Conservation (phyloP, 1,140 invertebrate genomes). For the Brachionus calyciflorus region DNA sequence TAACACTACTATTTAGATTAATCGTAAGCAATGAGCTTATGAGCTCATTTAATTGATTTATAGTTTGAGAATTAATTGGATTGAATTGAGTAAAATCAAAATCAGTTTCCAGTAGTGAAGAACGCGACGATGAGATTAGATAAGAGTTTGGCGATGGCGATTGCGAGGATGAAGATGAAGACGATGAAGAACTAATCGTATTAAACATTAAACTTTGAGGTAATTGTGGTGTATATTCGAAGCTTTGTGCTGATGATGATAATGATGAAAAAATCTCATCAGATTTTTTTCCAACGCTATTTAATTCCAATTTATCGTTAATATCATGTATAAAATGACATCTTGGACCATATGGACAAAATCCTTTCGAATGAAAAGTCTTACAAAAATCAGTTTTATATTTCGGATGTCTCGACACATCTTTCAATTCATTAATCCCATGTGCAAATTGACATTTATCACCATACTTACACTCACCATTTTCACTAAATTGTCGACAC, state of each 20-base stretch:
- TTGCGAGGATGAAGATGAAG: conserved; percentile 36
- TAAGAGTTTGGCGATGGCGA: conserved; percentile 43
- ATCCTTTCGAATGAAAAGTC: conserved; percentile 50
- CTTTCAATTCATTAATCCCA: conserved; percentile 49
- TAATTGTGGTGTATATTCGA: neutral
- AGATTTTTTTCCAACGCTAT: neutral
- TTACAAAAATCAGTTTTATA: conserved; percentile 52
- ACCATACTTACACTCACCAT: conserved; percentile 51
- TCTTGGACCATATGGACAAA: conserved; percentile 51
- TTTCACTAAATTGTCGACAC: conserved; percentile 50
- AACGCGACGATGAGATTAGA: conserved; percentile 23
- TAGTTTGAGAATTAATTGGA: conserved; percentile 6
- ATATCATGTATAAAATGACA: conserved; percentile 51
- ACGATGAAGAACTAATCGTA: neutral
- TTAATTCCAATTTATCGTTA: conserved; percentile 13
- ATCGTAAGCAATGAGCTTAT: conserved; percentile 13
- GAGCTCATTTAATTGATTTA: conserved; percentile 21
- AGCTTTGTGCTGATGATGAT: neutral
- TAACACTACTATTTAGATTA: neutral
- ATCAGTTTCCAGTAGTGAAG: neutral
- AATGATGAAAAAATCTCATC: too few species aligned
- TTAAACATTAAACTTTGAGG: conserved; percentile 24
- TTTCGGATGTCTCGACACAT: conserved; percentile 50
- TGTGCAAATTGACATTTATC: conserved; percentile 52
- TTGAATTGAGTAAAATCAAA: neutral